Evolutionary conservation across 2,888 invertebrate species (phyloP), one percentile per base, ranked within the genome.

Genomic region (Amphipyra berbera): DNA sequence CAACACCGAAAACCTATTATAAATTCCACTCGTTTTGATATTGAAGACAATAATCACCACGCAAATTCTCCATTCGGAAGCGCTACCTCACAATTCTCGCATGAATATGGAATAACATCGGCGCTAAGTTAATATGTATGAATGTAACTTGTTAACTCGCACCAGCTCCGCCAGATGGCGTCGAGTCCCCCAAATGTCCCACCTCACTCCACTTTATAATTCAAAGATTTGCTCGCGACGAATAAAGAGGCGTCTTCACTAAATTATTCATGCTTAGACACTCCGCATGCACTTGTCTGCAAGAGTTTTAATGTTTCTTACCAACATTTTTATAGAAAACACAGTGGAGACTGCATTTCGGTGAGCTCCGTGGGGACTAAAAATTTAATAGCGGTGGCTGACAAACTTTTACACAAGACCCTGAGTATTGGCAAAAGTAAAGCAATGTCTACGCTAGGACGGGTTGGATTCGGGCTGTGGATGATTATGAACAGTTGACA

Each of bases 101-200:
- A 90, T 90, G 89, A 90, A 90, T 90, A 90, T 90, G 89, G 88
- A 90, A 85, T 82, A 84, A 83, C 85, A 84, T 82, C 81, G 82
- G 80, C 78, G 81, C 85, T 79, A 82, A 87, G 89, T 93, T 92
- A 94, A 93, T 93, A 93, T 93, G 92, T 91, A 93, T 93, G 91
- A 92, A 92, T 87, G 89, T 89, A 83, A 89, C 90, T 92, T 89
- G 90, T 88, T 90, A 91, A 88, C 89, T 88, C 79, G 78, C 83
- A 82, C 67, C 76, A 66, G 84, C 78, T 68, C 81, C 82, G 82
- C 81, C 88, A 89, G 87, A 85, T 89, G 89, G 83, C 83, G 81
- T 80, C 81, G 73, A 81, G 82, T 82, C 83, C 82, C 82, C 83
- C 82, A 84, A 85, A 85, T 82, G 79, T 83, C 84, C 82, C 83